Base-by-base conservation (phyloP, 2,888 invertebrate genomes). In the Eumerus sabulonum region DNA sequence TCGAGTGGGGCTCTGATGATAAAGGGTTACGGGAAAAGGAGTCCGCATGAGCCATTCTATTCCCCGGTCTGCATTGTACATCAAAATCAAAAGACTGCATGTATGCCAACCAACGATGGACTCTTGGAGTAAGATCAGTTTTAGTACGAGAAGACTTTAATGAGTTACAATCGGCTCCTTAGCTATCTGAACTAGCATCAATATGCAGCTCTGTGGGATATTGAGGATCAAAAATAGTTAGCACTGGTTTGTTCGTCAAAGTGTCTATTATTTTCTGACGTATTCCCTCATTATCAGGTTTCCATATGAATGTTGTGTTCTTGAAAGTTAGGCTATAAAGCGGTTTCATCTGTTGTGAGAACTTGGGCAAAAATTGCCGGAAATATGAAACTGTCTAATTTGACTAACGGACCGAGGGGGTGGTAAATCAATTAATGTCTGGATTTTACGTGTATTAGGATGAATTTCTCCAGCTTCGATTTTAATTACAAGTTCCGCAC, bases 301-400 rank as follows among this genome's bases (percentile, higher is more conserved):
- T 36, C 36, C 36, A 36, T 5, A 11, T 36, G 36, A 5, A 36
- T 5, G 5, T 36, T 9, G 5, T 36, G 11, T 36, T 36, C 11
- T 36, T 36, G 11, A 11, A 36, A 36, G 36, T 36, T 9, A 36
- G 36, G 11, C 5, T 64, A 54, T 79, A 79, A 17, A 48, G 68
- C 13, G 77, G 64, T 59, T 82, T 81, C n/a, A 59, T 54, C 4
- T 50, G 13, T 56, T 40, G 64, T 45, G 53, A 45, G 63, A 57
- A 57, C 45, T 16, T 14, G 2, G 57, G 51, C n/a, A 68, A 27
- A 35, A 59, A 57, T 16, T 59, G 47, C 47, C 47, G 47, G 17
- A 47, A 47, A 17, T 47, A 48, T 9, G n/a, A 48, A 48, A 48
- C 27, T 48, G 19, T 9, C 27, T 48, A n/a, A 27, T 1, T 48